Conservation (phyloP, 2,888 invertebrate species). For the Malthinus seriepunctatus region DNA sequence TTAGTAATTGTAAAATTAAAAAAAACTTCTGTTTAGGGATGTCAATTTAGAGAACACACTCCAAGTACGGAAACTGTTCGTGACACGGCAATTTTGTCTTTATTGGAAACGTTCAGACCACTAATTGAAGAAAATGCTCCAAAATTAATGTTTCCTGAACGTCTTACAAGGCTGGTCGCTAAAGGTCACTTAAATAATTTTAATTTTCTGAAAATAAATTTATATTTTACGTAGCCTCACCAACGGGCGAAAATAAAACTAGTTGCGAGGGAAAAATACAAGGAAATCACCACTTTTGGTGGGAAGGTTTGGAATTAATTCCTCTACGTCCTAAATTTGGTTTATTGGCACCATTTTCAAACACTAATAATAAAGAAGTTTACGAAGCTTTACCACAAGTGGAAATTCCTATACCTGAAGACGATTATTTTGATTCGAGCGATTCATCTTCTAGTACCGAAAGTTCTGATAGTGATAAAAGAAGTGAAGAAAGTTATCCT, state of each 20-base stretch:
- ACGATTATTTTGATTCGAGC: conserved; percentile 14
- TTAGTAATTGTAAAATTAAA: neutral
- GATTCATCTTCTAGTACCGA: conserved; percentile 21
- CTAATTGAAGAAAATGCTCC: conserved; percentile 68
- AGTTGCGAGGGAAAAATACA: conserved; percentile 60
- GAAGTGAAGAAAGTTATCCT: conserved; percentile 45
- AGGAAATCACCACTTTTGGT: conserved; percentile 61
- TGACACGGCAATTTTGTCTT: conserved; percentile 68
- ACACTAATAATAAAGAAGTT: neutral
- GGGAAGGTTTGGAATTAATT: conserved; percentile 70
- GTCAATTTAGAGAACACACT: conserved; percentile 73
- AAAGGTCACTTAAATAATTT: conserved; percentile 53
- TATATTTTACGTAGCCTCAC: neutral
- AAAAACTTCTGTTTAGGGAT: conserved; percentile 56
- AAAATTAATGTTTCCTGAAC: conserved; percentile 69
- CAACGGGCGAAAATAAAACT: conserved; percentile 26
- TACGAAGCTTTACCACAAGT: conserved; percentile 7
- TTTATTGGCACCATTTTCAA: conserved; percentile 56
- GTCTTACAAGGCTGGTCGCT: conserved; percentile 67
- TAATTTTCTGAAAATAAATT: neutral
- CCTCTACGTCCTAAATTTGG: conserved; percentile 67
- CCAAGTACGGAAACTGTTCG: conserved; percentile 66
- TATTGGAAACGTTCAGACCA: conserved; percentile 62
- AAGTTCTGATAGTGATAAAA: conserved; percentile 29
- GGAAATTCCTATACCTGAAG: conserved; percentile 8